Conservation (phyloP, 2,797 vertebrate species). For the Sebastes oblongus region DNA sequence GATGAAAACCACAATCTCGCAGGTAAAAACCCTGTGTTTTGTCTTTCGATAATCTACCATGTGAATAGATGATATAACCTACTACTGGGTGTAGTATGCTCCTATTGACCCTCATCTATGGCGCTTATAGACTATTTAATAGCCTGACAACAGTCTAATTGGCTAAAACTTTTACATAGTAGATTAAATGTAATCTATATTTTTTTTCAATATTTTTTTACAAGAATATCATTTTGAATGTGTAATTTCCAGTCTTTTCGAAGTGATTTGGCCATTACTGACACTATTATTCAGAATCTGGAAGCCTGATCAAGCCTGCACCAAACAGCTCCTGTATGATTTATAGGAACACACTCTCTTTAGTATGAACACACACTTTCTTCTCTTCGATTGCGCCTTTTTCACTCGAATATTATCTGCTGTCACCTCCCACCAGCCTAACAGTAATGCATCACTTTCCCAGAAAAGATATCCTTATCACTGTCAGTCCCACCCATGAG, state of each 20-base stretch:
- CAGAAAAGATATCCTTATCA: constrained; percentile 68
- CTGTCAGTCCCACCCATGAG: constrained; percentile 53
- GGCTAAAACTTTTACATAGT: background rate
- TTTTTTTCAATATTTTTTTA: too few species aligned
- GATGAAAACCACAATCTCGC: too few species aligned
- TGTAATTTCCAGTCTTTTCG: background rate
- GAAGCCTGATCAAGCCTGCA: background rate
- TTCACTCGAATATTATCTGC: constrained; percentile 52
- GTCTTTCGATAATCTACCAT: too few species aligned
- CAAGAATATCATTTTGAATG: background rate
- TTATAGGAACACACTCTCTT: background rate
- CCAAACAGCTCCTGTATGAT: background rate
- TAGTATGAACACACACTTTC: background rate
- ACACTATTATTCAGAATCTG: background rate
- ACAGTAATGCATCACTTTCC: constrained; percentile 46
- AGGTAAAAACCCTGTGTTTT: too few species aligned
- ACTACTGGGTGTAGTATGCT: too few species aligned
- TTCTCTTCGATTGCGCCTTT: constrained; percentile 26
- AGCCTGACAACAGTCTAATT: too few species aligned
- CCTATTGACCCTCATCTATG: too few species aligned
- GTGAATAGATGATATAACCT: too few species aligned
- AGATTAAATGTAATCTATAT: background rate
- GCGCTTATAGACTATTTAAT: too few species aligned
- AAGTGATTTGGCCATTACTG: background rate
- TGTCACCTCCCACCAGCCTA: constrained; percentile 18